Evolutionary conservation across 2,113 vertebrate genomes (phyloP).

Genomic region (cattle (Bos taurus)): DNA sequence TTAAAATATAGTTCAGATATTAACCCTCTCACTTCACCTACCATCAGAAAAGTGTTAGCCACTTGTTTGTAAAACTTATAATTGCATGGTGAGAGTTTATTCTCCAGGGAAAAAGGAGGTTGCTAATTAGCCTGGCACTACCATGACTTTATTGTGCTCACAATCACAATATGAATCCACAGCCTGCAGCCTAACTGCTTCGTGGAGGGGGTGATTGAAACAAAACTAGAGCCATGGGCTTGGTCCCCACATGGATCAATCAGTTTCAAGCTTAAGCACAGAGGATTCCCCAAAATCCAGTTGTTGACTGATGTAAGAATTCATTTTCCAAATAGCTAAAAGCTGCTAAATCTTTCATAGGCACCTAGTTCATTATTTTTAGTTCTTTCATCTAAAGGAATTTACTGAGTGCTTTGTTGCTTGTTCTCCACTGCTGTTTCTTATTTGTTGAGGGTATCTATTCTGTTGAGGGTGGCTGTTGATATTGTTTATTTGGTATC

Average conservation of each 20-base stretch:
- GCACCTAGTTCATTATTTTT: neutral
- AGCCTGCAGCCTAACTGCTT: neutral
- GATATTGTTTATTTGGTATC: neutral
- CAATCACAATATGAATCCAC: neutral
- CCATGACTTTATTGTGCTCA: neutral
- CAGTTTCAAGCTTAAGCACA: neutral
- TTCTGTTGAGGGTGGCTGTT: neutral
- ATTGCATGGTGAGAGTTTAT: neutral
- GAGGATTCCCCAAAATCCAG: neutral
- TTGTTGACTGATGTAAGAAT: neutral
- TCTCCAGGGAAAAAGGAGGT: neutral
- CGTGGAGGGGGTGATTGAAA: fast-evolving
- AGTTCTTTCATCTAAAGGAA: constrained; percentile 25
- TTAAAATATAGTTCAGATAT: neutral
- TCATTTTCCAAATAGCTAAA: neutral
- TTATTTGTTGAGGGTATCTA: neutral
- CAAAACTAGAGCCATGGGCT: neutral
- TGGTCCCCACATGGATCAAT: neutral
- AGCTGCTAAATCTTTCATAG: neutral
- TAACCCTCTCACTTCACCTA: neutral
- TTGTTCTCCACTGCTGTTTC: neutral
- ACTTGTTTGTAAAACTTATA: constrained; percentile 6
- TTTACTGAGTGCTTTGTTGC: neutral
- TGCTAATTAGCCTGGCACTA: neutral
- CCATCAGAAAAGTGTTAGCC: neutral